Evolutionary conservation across 2,888 invertebrate species (phyloP), one percentile per base, ranked within the genome.

Genomic region (Dynastes tityus): DNA sequence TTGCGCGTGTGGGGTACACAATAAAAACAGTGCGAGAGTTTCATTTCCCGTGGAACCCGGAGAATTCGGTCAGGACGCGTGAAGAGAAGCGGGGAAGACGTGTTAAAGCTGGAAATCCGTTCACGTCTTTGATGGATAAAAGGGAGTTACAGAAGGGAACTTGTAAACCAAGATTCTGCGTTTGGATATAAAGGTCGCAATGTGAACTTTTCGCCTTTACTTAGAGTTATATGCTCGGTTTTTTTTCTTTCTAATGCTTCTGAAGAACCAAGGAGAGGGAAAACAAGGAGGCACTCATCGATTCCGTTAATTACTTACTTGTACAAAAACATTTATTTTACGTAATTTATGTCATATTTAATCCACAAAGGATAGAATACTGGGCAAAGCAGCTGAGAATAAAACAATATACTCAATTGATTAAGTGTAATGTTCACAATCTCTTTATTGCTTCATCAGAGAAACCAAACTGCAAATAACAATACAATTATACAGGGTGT

Each of bases 11-110:
- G 71, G 55, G 55, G 55, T 22, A n/a, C 55, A 53, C 58, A 58
- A 71, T 71, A 58, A 71, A 71, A 71, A 71, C 55, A 68, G 29
- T 45, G 68, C 65, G 40, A 55, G 71, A 55, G 55, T 71, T 71
- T 71, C 71, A 71, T 71, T 71, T 71, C 71, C 71, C 55, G 37
- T 71, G 55, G 37, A 71, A 71, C 55, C 55, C 29, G 55, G 9
- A 37, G 37, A 58, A 37, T 16, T 49, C 45, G 68, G 49, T 68
- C 29, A 6, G 22, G 55, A 5, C 29, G 61, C 22, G 27, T 3
- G 11, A 13, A n/a, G 8, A 13, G 51, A 27, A 68, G 27, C 29
- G 70, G 70, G 6, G 55, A 58, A 37, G 32, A 58, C 55, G 53
- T n/a, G 32, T 53, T 53, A 32, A 70, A 70, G n/a, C 58, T 71